These are phyloP conservation scores for Dunckerocampus dactyliophorus DNA, from an alignment of 2,113 vertebrate genomes.

Conservation along the genomic window DNA sequence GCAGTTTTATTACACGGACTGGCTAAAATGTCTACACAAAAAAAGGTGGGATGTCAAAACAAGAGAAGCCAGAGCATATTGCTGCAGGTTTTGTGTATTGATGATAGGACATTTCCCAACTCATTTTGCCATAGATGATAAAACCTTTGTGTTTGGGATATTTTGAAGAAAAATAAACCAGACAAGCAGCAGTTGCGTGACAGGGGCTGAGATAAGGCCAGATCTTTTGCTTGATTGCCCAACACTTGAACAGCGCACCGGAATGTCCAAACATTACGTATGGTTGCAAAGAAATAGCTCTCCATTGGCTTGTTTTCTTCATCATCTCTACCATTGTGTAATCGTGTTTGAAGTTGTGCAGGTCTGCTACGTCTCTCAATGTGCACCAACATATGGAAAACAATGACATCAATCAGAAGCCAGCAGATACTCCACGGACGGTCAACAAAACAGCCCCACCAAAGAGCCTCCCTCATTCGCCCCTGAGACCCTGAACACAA, in stretches of 20 bases:
- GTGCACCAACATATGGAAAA: background rate
- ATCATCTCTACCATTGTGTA: background rate
- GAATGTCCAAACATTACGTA: constrained; percentile 53
- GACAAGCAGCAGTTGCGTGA: constrained; percentile 41
- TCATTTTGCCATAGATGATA: background rate
- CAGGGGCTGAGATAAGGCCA: constrained; percentile 36
- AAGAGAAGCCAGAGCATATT: no score
- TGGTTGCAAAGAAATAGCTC: constrained; percentile 31
- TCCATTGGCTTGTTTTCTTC: constrained; percentile 43
- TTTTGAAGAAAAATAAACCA: constrained; percentile 1
- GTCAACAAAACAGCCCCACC: background rate
- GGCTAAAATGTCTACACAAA: no score
- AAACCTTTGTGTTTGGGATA: background rate
- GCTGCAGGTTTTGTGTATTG: background rate
- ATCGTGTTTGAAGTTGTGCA: constrained; percentile 2
- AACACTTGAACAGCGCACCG: constrained; percentile 14
- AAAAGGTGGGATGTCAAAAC: background rate
- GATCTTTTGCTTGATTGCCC: constrained; percentile 47
- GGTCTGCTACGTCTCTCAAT: background rate
- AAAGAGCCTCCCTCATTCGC: constrained; percentile 16
- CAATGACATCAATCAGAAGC: constrained; percentile 2
- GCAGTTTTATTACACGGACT: no score
- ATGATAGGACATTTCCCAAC: background rate
- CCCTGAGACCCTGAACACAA: background rate
- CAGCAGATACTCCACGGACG: background rate